Percentiles rank a stretch among this genome's conserved stretches.
Conservation (phyloP, 2,888 invertebrate genomes). For the Sesia bembeciformis region DNA sequence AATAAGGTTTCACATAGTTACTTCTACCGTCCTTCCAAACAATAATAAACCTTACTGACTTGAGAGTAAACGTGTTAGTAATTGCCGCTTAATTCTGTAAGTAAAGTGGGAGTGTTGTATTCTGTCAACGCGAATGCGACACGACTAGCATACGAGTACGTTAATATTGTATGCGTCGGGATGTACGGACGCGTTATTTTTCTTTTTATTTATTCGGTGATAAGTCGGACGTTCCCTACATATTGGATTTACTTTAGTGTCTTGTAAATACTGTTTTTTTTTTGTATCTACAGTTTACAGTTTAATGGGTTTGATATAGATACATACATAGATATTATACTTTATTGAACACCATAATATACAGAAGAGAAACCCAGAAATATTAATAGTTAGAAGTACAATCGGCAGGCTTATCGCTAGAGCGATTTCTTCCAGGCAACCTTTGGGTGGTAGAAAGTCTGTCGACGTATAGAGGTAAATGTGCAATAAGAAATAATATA, state of each 20-base stretch:
- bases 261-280: too few species aligned
- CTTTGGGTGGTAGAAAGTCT: too few species aligned
- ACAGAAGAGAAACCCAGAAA: too few species aligned
- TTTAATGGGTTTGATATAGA: too few species aligned
- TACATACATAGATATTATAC: too few species aligned
- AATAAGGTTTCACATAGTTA: constrained; percentile 24
- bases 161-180: constrained; percentile 34
- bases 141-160: constrained; percentile 25
- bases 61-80: neutral
- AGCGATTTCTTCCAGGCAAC: too few species aligned
- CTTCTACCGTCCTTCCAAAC: neutral
- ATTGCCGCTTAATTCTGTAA: neutral
- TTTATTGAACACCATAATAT: too few species aligned
- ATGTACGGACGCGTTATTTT: constrained; percentile 11
- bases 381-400: too few species aligned
- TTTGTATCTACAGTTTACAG: too few species aligned
- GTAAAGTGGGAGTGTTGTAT: constrained; percentile 19
- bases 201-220: constrained; percentile 18
- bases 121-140: constrained; percentile 31
- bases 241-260: neutral
- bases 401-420: too few species aligned
- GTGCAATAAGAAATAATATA: too few species aligned
- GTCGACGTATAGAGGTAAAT: too few species aligned
- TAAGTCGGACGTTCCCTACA: constrained; percentile 2
- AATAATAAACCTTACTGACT: neutral